These are phyloP conservation scores for Enhydra lutris DNA, from an alignment of 2,113 vertebrate genomes.

Conservation along the genomic window DNA sequence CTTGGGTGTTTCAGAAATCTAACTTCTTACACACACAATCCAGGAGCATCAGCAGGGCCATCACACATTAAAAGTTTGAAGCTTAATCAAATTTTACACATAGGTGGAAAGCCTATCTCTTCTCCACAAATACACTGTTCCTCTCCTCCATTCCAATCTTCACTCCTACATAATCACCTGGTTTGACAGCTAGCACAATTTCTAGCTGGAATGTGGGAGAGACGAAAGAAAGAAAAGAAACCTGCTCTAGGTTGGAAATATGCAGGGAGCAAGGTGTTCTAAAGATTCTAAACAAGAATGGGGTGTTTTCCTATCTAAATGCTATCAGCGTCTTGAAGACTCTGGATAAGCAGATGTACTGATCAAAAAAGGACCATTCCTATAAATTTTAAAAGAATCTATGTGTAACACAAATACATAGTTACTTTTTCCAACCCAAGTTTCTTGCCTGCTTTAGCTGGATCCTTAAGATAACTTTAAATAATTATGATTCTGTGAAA, in stretches of 20 bases:
- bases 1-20: conserved; percentile 2
- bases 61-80: neutral
- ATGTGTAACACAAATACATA: neutral
- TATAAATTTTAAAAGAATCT: neutral
- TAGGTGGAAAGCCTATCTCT: neutral
- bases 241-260: neutral
- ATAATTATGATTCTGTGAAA: conserved; percentile 7
- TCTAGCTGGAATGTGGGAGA: conserved; percentile 7
- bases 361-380: neutral
- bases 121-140: neutral
- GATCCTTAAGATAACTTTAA: neutral
- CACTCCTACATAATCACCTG: conserved; percentile 11
- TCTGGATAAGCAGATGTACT: neutral
- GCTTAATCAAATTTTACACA: conserved; percentile 29
- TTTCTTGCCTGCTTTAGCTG: neutral
- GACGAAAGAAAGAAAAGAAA: neutral
- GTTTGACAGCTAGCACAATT: neutral
- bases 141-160: neutral
- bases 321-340: neutral
- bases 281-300: conserved; percentile 25
- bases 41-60: neutral
- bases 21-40: neutral
- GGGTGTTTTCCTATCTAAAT: neutral
- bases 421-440: conserved; percentile 25
- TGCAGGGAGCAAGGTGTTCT: conserved; percentile 4